Evolutionary conservation across 1,140 invertebrate genomes (phyloP).

Genomic region (Drosophila fuyamai): DNA sequence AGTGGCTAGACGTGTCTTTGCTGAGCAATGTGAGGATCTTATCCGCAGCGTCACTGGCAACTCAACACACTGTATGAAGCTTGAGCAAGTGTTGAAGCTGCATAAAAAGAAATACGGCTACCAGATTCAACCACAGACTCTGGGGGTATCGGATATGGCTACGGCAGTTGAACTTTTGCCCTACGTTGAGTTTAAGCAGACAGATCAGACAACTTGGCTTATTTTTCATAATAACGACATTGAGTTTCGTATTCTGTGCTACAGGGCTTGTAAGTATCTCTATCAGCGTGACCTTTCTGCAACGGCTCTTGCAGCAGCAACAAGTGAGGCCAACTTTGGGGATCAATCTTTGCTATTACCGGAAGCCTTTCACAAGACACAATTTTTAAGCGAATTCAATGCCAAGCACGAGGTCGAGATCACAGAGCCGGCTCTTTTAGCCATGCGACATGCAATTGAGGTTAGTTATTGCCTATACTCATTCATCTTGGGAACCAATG

Average conservation of each 20-base stretch:
- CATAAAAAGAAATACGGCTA: slow-evolving; percentile 84
- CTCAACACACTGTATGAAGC: slow-evolving; percentile 63
- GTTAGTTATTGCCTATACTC: slow-evolving; percentile 27
- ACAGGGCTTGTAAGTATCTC: slow-evolving; percentile 65
- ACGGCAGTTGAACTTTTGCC: slow-evolving; percentile 72
- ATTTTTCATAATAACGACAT: slow-evolving; percentile 76
- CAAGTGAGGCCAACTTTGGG: background rate
- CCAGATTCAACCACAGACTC: slow-evolving; percentile 71
- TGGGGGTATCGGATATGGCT: slow-evolving; percentile 65
- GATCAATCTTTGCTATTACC: background rate
- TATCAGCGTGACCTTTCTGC: slow-evolving; percentile 27
- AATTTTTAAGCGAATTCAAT: slow-evolving; percentile 65
- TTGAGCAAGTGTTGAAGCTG: slow-evolving; percentile 73
- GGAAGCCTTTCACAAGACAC: slow-evolving; percentile 11
- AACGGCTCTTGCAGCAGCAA: background rate
- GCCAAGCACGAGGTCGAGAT: slow-evolving; percentile 58
- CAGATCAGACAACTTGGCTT: slow-evolving; percentile 65
- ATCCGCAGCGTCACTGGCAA: slow-evolving; percentile 62
- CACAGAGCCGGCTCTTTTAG: slow-evolving; percentile 50
- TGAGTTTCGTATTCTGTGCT: slow-evolving; percentile 66
- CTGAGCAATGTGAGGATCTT: slow-evolving; percentile 75
- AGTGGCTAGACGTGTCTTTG: slow-evolving; percentile 75
- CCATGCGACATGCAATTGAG: slow-evolving; percentile 81
- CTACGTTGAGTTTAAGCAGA: slow-evolving; percentile 70
- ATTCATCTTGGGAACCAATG: background rate